phyloP scores from a whole-genome alignment of 2,797 vertebrate species.

The Gymnopithys bicolor region DNA sequence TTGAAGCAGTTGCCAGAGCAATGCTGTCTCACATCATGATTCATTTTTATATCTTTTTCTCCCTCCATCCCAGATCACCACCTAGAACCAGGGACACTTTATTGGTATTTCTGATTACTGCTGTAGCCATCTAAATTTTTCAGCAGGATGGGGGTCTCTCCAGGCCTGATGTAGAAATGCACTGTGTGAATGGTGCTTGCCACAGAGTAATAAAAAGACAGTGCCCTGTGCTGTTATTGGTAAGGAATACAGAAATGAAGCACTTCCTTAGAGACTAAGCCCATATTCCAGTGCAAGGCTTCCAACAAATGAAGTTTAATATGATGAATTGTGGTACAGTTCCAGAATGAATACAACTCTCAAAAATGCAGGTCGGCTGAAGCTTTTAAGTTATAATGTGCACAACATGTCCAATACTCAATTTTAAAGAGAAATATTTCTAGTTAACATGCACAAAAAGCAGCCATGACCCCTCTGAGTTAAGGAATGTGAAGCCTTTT shows the following conservation, averaged over 20 bases:
- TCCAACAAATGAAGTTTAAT: constrained; percentile 78
- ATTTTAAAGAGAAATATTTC: constrained; percentile 15
- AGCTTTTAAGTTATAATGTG: constrained; percentile 58
- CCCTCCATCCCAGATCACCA: constrained; percentile 79
- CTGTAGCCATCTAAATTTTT: constrained; percentile 82
- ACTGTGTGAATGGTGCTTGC: constrained; percentile 51
- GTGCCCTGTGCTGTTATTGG: constrained; percentile 45
- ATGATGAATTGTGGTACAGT: constrained; percentile 75
- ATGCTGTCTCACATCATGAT: constrained; percentile 80
- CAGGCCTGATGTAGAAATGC: constrained; percentile 70
- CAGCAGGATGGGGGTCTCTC: constrained; percentile 75
- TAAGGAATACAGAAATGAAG: constrained; percentile 73
- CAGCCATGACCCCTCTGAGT: neutral
- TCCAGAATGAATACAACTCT: constrained; percentile 48
- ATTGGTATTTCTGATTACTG: constrained; percentile 84
- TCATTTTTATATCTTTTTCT: constrained; percentile 84
- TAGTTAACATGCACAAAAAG: neutral
- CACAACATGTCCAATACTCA: constrained; percentile 8
- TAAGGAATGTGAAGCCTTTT: neutral
- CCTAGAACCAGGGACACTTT: constrained; percentile 79
- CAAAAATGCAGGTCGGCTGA: constrained; percentile 66
- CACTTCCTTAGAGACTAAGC: constrained; percentile 75
- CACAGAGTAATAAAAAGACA: constrained; percentile 77
- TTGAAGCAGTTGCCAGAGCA: constrained; percentile 78
- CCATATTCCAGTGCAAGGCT: constrained; percentile 75